Evolutionary conservation across 2,888 invertebrate genomes (phyloP).

Genomic region (Eurois occulta): DNA sequence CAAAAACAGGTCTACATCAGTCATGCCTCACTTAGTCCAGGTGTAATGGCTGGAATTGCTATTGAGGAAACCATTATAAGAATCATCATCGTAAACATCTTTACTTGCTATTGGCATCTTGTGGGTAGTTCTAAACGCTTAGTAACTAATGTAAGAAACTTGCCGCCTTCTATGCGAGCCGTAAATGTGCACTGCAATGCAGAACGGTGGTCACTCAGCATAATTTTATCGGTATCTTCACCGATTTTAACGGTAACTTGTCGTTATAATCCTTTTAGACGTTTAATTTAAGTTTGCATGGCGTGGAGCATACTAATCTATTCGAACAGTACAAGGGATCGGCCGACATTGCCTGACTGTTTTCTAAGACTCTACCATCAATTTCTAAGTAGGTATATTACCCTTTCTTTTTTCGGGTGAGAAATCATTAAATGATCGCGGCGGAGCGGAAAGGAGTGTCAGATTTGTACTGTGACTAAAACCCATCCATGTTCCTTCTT

Average conservation of each 20-base stretch:
- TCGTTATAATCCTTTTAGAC: not conserved
- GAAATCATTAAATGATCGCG: too few relatives aligned
- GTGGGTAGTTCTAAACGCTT: conserved; percentile 19
- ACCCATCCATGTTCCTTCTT: too few relatives aligned
- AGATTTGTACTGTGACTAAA: too few relatives aligned
- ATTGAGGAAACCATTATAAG: conserved; percentile 61
- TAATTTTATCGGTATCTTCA: conserved; percentile 36
- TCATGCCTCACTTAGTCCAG: conserved; percentile 53
- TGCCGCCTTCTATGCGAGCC: conserved; percentile 2
- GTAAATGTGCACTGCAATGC: conserved; percentile 19
- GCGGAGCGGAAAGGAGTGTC: too few relatives aligned
- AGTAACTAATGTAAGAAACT: conserved; percentile 25
- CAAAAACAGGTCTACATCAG: conserved; percentile 55
- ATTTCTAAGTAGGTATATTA: not conserved
- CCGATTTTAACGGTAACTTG: conserved; percentile 35
- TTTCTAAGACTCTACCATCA: not conserved
- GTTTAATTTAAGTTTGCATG: not conserved
- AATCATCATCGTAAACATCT: conserved; percentile 45
- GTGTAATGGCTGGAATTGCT: conserved; percentile 39
- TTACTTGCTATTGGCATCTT: conserved; percentile 40
- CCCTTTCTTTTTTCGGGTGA: too few relatives aligned
- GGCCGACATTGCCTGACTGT: too few relatives aligned
- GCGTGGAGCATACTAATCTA: not conserved
- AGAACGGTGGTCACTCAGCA: conserved; percentile 1
- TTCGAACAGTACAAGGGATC: not conserved